These are phyloP conservation scores for Upupa epops DNA, from an alignment of 2,113 vertebrate genomes.

Conservation along the genomic window DNA sequence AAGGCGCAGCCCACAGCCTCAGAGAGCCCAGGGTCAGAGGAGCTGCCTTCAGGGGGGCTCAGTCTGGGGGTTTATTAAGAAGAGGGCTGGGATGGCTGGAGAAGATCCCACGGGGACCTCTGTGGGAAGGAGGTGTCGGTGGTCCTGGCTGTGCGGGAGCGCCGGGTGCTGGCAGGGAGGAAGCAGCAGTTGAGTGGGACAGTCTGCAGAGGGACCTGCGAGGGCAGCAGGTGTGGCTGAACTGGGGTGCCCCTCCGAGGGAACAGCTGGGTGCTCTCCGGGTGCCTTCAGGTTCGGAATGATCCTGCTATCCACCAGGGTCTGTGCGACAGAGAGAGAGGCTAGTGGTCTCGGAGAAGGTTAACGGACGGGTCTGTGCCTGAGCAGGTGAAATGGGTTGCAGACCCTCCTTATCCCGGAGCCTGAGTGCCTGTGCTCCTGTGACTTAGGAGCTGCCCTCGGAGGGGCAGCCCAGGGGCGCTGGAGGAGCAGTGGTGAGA, in stretches of 20 bases:
- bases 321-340: fast-evolving
- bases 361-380: neutral
- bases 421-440: neutral
- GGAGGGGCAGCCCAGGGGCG: neutral
- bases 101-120: neutral
- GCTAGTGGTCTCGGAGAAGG: neutral
- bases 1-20: neutral
- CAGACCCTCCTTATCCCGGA: too few relatives aligned
- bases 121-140: neutral
- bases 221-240: neutral
- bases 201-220: neutral
- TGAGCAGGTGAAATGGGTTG: fast-evolving
- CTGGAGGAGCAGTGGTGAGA: neutral
- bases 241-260: neutral
- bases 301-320: fast-evolving
- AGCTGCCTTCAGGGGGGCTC: neutral
- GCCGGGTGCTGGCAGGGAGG: neutral
- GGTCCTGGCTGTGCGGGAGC: neutral
- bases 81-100: neutral
- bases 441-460: neutral
- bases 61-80: neutral
- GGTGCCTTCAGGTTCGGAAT: neutral
- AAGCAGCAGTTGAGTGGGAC: neutral
- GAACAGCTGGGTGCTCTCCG: neutral
- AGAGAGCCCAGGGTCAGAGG: fast-evolving